A percentile compares a stretch with the other conserved stretches of the same genome.
Evolutionary conservation across 2,888 invertebrate genomes (phyloP).

Genomic region (Zygothrica quintamaculata): DNA sequence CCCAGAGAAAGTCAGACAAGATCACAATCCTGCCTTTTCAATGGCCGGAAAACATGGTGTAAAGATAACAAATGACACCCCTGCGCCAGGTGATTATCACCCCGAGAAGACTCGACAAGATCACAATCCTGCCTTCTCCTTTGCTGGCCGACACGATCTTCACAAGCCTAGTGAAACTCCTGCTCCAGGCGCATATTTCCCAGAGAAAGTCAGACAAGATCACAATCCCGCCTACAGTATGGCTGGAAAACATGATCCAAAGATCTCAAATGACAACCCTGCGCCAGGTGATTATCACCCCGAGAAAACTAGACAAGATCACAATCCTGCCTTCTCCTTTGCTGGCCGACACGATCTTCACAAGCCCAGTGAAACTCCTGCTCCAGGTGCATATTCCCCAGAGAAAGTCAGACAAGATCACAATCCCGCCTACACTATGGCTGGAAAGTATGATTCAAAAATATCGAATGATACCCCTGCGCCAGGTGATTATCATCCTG

Average conservation of each 20-base stretch:
- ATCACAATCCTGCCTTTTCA: no score
- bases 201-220: conserved; percentile 86
- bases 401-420: conserved; percentile 83
- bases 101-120: no score
- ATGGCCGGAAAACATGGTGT: no score
- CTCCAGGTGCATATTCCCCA: conserved; percentile 87
- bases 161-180: conserved; percentile 71
- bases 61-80: no score
- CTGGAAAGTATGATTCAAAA: conserved; percentile 85
- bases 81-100: no score
- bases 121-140: no score
- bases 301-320: conserved; percentile 85
- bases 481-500: conserved; percentile 86
- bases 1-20: no score
- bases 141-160: conserved; percentile 83
- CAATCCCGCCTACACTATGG: conserved; percentile 85
- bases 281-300: conserved; percentile 87
- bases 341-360: conserved; percentile 84
- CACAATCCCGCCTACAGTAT: conserved; percentile 86
- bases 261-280: conserved; percentile 88
- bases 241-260: conserved; percentile 88
- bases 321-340: conserved; percentile 84
- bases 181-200: conserved; percentile 85
- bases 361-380: conserved; percentile 87
- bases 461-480: conserved; percentile 85